phyloP scores from a whole-genome alignment of 1,140 invertebrate species.

The Oryctes rhinoceros region DNA sequence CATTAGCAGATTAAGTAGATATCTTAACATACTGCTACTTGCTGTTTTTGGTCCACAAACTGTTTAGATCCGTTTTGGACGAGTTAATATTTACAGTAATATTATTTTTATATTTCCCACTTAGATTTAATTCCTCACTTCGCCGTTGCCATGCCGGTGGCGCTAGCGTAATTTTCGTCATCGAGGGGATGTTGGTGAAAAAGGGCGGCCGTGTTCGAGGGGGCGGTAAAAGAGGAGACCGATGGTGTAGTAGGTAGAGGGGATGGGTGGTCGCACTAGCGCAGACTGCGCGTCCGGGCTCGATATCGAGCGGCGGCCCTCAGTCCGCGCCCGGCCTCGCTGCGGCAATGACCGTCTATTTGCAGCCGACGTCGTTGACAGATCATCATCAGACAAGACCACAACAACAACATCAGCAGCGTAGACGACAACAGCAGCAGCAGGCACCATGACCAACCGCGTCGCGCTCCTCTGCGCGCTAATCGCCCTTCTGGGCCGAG shows the following conservation, averaged over 20 bases:
- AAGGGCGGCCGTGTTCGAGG: constrained; percentile 23
- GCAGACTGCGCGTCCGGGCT: constrained; percentile 52
- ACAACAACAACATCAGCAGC: constrained; percentile 25
- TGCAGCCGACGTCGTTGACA: constrained; percentile 14
- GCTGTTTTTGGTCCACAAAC: no score
- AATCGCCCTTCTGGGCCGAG: constrained; percentile 51
- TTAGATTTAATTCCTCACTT: not conserved
- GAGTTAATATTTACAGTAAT: not conserved
- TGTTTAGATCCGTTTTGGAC: no score
- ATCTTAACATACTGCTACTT: no score
- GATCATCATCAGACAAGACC: constrained; percentile 6
- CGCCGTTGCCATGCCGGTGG: not conserved
- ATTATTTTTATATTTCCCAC: not conserved
- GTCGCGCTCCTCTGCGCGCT: constrained; percentile 57
- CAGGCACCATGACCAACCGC: constrained; percentile 56
- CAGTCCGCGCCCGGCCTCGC: constrained; percentile 61
- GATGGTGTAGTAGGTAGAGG: constrained; percentile 15
- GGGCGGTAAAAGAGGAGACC: constrained; percentile 31
- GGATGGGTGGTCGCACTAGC: constrained; percentile 52
- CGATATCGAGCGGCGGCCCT: constrained; percentile 49
- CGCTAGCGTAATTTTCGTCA: not conserved
- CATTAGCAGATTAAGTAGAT: no score
- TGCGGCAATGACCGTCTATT: constrained; percentile 56
- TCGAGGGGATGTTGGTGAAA: not conserved
- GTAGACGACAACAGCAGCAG: not conserved